Conservation (phyloP, 2,888 invertebrate species). For the Sepiola atlantica region DNA sequence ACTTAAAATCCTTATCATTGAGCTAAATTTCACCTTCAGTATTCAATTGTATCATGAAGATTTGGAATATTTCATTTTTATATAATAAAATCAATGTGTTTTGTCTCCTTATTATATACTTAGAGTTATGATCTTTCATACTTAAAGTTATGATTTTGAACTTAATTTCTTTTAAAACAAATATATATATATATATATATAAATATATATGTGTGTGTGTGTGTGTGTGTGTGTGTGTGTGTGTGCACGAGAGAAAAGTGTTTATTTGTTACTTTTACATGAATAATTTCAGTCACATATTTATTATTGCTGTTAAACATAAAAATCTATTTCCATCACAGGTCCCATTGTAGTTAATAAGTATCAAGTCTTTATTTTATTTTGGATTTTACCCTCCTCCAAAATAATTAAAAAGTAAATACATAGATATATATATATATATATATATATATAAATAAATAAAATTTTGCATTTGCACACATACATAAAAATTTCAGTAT, state of each 20-base stretch:
- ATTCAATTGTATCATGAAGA: background rate
- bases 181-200: background rate
- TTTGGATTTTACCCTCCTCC: background rate
- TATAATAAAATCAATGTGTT: background rate
- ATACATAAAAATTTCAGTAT: too few species aligned
- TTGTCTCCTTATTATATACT: too few species aligned
- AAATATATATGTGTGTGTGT: background rate
- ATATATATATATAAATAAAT: too few species aligned
- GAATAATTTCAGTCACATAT: background rate
- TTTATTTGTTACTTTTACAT: background rate
- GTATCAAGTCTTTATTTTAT: background rate
- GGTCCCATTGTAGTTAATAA: background rate
- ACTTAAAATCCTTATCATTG: too few species aligned
- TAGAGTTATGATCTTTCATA: too few species aligned
- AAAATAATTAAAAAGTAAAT: too few species aligned
- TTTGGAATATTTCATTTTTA: background rate
- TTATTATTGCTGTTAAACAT: conserved; percentile 32
- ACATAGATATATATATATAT: too few species aligned
- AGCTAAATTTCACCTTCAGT: background rate
- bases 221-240: too few species aligned
- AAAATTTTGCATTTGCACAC: too few species aligned
- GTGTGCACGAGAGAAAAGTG: background rate
- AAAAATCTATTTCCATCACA: conserved; percentile 23
- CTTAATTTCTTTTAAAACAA: background rate
- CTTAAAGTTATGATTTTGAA: background rate